Base-by-base conservation (phyloP, 2,113 vertebrate genomes). In the Halcyon senegalensis region DNA sequence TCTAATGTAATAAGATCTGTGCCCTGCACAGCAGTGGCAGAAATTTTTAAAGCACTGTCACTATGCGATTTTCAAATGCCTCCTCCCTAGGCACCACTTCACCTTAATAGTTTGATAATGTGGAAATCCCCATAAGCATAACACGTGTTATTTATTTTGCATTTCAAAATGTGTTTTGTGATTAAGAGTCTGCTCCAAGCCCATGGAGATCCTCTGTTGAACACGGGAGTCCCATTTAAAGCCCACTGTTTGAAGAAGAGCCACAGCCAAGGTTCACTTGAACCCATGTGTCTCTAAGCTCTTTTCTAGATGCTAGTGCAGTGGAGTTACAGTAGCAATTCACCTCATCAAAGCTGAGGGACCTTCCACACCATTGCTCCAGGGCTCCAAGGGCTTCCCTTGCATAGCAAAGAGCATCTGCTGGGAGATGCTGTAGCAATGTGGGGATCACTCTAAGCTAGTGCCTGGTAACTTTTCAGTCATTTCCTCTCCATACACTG, bases 41-140 rank as follows among this genome's bases (percentile, higher is more conserved):
- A 79, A 79, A 51, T 91, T 95, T 91, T 90, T 87, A 82, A 95
- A 96, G 89, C 75, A 73, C 62, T 89, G 81, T 33, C 33, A 97
- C 67, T 27, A 56, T 87, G 72, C 84, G 81, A 31, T 93, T 95
- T 75, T 83, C 80, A 75, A 20, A 70, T 88, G 27, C 76, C 51
- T 74, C 89, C 62, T 95, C 79, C 43, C 64, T 53, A 78, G 93
- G 81, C 35, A 75, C 75, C 56, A 77, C 88, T 88, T 94, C 79
- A 86, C 79, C 85, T 78, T 90, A 96, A 92, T 89, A 81, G 75
- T 92, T 90, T 88, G 90, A 89, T 92, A 78, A 90, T 33, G 33
- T 68, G 68, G 79, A 78, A 90, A 81, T 77, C 60, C 76, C 76
- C 46, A 4, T 39, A 72, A 90, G 76, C 2, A 4, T 64, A 84